A percentile compares a stretch with the other conserved stretches of the same genome.
Conservation (phyloP, 2,113 vertebrate species). For the Cavia porcellus region DNA sequence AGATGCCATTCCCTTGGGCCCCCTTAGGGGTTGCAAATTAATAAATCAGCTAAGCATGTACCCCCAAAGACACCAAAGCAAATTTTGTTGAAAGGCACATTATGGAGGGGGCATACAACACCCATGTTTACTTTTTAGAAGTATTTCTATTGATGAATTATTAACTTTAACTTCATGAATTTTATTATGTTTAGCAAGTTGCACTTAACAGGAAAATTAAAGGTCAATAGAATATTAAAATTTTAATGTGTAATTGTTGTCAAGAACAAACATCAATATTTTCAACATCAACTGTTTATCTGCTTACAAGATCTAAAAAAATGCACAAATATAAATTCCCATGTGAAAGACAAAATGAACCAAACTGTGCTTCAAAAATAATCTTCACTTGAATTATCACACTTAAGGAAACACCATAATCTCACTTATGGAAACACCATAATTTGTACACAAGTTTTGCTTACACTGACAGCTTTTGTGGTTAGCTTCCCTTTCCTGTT, state of each 20-base stretch:
- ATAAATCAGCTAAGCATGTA: background rate
- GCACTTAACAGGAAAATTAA: background rate
- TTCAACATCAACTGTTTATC: background rate
- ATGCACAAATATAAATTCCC: background rate
- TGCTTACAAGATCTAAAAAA: background rate
- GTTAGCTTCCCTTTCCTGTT: background rate
- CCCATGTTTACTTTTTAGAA: background rate
- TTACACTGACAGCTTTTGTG: background rate
- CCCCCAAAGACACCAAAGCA: background rate
- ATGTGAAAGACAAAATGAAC: background rate
- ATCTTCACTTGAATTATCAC: background rate
- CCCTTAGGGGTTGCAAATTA: background rate
- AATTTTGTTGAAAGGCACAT: background rate
- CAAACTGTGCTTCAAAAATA: background rate
- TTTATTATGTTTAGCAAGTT: background rate
- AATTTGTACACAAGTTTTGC: background rate
- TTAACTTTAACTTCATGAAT: too few relatives aligned
- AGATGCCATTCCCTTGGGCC: background rate
- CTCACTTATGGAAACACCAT: background rate
- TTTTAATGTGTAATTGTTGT: background rate
- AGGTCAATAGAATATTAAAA: background rate
- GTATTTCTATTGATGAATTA: background rate
- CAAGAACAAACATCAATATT: background rate
- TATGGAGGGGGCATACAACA: background rate
- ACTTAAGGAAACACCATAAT: background rate